These are phyloP conservation scores for Sebastes minor DNA, from an alignment of 2,797 vertebrate species.

Conservation along the genomic window DNA sequence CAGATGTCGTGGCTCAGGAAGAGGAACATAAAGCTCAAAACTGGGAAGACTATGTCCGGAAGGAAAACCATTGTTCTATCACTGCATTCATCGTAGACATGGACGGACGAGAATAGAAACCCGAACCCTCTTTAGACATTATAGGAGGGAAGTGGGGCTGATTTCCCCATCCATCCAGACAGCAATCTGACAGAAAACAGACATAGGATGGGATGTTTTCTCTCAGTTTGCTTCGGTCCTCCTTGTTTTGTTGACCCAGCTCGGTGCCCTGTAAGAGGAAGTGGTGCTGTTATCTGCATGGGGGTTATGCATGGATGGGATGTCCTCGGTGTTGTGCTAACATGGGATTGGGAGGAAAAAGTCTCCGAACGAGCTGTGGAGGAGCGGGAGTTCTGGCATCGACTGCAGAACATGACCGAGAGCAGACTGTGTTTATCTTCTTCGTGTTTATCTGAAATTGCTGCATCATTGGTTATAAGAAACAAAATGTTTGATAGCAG, in stretches of 20 bases:
- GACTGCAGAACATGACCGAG: slow-evolving; percentile 18
- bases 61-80: slow-evolving; percentile 77
- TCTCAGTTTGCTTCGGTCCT: slow-evolving; percentile 25
- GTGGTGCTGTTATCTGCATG: slow-evolving; percentile 40
- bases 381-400: slow-evolving; percentile 7
- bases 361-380: neutral
- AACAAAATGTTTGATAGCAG: slow-evolving; percentile 48
- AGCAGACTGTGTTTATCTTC: slow-evolving; percentile 44
- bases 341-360: neutral
- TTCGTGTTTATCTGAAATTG: slow-evolving; percentile 54
- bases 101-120: slow-evolving; percentile 58
- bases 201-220: slow-evolving; percentile 40
- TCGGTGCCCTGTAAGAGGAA: slow-evolving; percentile 40
- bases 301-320: slow-evolving; percentile 26
- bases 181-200: slow-evolving; percentile 62
- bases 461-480: slow-evolving; percentile 50
- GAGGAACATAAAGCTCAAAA: slow-evolving; percentile 44
- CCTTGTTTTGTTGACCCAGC: slow-evolving; percentile 53
- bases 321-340: slow-evolving; percentile 13
- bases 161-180: slow-evolving; percentile 30
- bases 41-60: slow-evolving; percentile 55
- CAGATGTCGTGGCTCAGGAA: slow-evolving; percentile 67
- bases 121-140: neutral
- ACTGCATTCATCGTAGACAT: slow-evolving; percentile 27
- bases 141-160: slow-evolving; percentile 46